Evolutionary conservation across 1,140 invertebrate genomes (phyloP).

Genomic region (Geopemphigus sp.): DNA sequence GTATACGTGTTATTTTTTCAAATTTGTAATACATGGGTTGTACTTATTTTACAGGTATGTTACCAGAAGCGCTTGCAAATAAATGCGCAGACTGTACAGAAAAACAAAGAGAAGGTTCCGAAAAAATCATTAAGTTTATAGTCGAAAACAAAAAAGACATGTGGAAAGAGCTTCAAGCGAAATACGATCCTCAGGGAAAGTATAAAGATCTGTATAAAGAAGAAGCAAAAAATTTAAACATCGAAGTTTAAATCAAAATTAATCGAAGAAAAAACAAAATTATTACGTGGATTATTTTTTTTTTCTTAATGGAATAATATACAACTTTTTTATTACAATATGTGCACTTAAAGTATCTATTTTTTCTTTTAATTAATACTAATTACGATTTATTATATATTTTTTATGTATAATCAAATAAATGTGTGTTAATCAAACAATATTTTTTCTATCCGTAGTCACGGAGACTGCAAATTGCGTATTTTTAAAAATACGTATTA

Average conservation of each 20-base stretch:
- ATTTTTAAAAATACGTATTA: too few species aligned
- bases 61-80: conserved; percentile 64
- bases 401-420: not conserved
- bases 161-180: conserved; percentile 52
- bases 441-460: not conserved
- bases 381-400: not conserved
- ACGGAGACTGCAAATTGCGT: too few species aligned
- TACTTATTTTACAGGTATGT: conserved; percentile 58
- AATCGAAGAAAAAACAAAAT: not conserved
- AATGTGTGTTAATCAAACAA: not conserved
- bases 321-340: not conserved
- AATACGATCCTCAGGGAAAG: conserved; percentile 53
- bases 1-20: not conserved
- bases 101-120: conserved; percentile 58
- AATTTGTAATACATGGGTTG: not conserved
- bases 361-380: not conserved
- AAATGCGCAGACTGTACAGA: conserved; percentile 64
- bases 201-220: conserved; percentile 59
- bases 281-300: not conserved
- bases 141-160: conserved; percentile 52
- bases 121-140: conserved; percentile 53
- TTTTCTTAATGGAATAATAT: not conserved
- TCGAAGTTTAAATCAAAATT: conserved; percentile 52
- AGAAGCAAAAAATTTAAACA: conserved; percentile 56
- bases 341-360: not conserved